A percentile compares a stretch with the other conserved stretches of the same genome.
Evolutionary conservation across 1,140 invertebrate genomes (phyloP).

Genomic region (honey bee (Apis mellifera)): DNA sequence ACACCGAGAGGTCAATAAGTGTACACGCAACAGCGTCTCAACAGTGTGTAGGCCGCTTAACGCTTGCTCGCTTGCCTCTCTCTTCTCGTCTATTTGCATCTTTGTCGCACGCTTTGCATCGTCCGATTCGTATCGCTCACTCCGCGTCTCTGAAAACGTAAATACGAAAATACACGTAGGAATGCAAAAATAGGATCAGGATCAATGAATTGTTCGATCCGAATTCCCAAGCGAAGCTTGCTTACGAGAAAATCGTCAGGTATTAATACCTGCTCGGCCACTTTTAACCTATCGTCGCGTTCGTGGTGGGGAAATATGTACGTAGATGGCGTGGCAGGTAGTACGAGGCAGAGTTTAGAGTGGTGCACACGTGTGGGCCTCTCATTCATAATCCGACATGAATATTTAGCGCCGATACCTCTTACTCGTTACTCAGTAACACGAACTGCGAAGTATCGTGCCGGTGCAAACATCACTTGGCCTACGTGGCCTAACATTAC

Average conservation of each 20-base stretch:
- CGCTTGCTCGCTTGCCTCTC: no score
- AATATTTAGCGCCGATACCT: constrained; percentile 37
- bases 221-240: neutral
- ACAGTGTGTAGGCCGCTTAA: no score
- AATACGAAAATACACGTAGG: neutral
- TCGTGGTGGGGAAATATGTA: neutral
- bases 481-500: constrained; percentile 5
- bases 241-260: neutral
- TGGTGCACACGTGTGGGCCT: constrained; percentile 18
- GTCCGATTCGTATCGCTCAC: no score
- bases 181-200: neutral
- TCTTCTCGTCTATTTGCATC: no score
- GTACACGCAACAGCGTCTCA: no score
- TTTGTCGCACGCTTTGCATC: no score
- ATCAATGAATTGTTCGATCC: neutral
- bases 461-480: neutral
- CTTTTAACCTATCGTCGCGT: constrained; percentile 2
- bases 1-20: no score
- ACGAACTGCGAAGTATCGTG: constrained; percentile 18
- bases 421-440: constrained; percentile 25
- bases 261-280: constrained; percentile 1
- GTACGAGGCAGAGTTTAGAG: neutral
- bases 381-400: constrained; percentile 47
- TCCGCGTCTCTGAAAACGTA: no score
- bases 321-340: neutral